Conservation (phyloP, 2,888 invertebrate species). For the Pachycephus smyrnensis region DNA sequence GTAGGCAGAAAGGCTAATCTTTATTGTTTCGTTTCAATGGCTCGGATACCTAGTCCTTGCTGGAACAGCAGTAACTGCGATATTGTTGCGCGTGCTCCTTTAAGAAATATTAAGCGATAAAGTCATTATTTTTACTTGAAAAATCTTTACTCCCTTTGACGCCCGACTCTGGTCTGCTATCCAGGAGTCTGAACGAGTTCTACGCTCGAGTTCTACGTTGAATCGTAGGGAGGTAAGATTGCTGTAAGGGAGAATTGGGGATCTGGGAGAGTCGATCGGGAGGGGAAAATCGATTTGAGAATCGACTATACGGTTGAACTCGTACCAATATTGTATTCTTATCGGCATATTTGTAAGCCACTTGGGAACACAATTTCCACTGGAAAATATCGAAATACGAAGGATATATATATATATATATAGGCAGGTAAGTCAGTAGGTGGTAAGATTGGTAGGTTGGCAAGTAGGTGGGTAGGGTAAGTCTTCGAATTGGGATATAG, state of each 20-base stretch:
- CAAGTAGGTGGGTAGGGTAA: not conserved
- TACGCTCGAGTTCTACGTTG: not conserved
- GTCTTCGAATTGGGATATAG: not conserved
- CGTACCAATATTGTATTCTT: slow-evolving; percentile 43
- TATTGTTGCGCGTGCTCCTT: not conserved
- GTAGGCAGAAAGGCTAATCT: not conserved
- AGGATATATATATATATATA: slow-evolving; percentile 3
- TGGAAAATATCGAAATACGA: slow-evolving; percentile 17
- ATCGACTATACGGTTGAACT: not conserved
- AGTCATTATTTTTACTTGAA: not conserved
- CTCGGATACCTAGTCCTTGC: not conserved
- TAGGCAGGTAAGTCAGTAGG: not conserved
- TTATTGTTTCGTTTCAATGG: not conserved
- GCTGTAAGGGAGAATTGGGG: not conserved
- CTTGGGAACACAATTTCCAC: slow-evolving; percentile 49
- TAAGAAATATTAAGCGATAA: not conserved
- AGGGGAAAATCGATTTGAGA: not conserved
- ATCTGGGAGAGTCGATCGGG: not conserved
- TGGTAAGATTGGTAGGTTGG: not conserved
- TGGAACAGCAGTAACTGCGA: not conserved
- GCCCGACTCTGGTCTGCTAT: not conserved
- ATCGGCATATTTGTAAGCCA: slow-evolving; percentile 54
- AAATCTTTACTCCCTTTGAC: not conserved
- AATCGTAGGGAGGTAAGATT: not conserved
- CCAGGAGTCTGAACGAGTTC: not conserved